These are phyloP conservation scores for Tympanoctomys barrerae DNA, from an alignment of 2,797 vertebrate species.

Conservation along the genomic window DNA sequence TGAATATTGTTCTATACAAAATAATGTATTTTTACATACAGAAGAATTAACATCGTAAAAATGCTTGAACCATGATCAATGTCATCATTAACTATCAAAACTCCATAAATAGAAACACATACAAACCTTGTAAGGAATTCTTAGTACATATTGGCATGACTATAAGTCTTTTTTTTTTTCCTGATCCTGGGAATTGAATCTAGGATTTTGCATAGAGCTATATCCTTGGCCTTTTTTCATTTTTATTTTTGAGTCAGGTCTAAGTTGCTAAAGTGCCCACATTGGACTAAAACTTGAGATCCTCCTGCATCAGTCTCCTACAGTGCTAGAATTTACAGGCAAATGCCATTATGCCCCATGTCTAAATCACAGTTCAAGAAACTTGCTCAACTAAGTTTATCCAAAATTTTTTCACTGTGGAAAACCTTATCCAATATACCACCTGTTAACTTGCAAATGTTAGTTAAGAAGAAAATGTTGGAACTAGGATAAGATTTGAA, in stretches of 20 bases:
- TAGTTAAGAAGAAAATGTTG: conserved; percentile 9
- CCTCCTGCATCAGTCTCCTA: not conserved
- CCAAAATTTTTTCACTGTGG: not conserved
- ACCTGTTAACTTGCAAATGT: not conserved
- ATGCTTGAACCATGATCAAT: not conserved
- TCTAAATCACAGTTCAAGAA: not conserved
- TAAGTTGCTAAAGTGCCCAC: not conserved
- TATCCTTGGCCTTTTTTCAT: not conserved
- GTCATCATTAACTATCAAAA: not conserved
- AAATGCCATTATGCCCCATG: not conserved
- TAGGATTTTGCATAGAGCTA: not conserved
- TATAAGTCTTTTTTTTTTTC: not conserved
- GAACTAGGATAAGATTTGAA: conserved; percentile 33
- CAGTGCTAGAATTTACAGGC: not conserved
- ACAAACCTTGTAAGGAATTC: not conserved
- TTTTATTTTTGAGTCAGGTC: not conserved
- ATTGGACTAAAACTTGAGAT: not conserved
- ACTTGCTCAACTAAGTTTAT: not conserved
- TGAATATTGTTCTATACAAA: not conserved
- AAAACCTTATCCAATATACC: not conserved
- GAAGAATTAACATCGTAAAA: not conserved
- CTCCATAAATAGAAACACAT: not conserved
- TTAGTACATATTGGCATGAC: not conserved
- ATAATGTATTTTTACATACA: conserved; percentile 2
- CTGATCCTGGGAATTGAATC: not conserved